Base-by-base conservation (phyloP, 2,113 vertebrate genomes). In the Setophaga petechia region DNA sequence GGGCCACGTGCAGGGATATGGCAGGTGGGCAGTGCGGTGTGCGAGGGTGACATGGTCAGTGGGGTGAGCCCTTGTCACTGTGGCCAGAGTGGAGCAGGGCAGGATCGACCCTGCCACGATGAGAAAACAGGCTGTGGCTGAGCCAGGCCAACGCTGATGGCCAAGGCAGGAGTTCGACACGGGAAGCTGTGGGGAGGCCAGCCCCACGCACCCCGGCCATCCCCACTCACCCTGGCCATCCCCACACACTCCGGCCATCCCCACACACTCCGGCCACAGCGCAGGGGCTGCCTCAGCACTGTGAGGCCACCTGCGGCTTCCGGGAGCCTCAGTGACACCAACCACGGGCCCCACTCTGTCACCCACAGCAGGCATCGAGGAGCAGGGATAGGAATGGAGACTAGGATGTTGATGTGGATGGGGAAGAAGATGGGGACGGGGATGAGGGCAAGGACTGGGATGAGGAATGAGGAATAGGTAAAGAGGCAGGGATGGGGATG, bases 41-140 rank as follows among this genome's bases (percentile, higher is more conserved):
- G 1, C 3, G 9, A 54, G 11, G 46, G 74, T 0, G 44, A 13
- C 0, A 0, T 0, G 1, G 76, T 3, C 77, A 27, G 9, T 0
- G 3, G 23, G 19, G 17, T 0, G 1, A 43, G 33, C 18, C 14
- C 30, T 12, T 22, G 78, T 55, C 55, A 15, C n/a, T 14, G 44
- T 12, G 47, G 46, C 39, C 46, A 7, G 44, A 11, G 22, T 8
- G 44, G 52, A 46, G 44, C 28, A 3, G 25, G 11, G 59, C 25
- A 51, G 5, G 13, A n/a, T 2, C 1, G 1, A 55, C 37, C 1
- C 1, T 0, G 10, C 8, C 51, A 5, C 0, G 0, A 27, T 0
- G 3, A 25, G 7, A 52, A 10, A 39, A 14, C 44, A 12, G 27
- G 24, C 4, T 10, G 15, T 6, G 18, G 11, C 28, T 10, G 59